Conservation (phyloP, 2,113 vertebrate species). For the Gymnobelideus leadbeateri region DNA sequence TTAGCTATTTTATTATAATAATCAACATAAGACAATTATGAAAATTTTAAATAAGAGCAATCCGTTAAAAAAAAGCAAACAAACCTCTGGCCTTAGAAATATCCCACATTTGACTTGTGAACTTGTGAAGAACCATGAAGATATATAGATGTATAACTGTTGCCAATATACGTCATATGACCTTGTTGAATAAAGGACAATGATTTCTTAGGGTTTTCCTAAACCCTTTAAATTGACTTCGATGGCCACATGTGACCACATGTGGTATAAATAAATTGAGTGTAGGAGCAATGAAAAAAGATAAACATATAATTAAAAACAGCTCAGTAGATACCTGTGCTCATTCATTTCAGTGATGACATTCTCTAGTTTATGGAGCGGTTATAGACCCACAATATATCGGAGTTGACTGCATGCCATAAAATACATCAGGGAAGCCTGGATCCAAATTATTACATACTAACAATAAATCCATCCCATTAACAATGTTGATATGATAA, state of each 20-base stretch:
- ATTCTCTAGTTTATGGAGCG: conserved; percentile 81
- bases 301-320: conserved; percentile 89
- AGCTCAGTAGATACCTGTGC: conserved; percentile 80
- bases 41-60: conserved; percentile 8
- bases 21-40: conserved; percentile 9
- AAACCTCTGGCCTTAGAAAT: conserved; percentile 35
- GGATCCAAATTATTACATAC: conserved; percentile 82
- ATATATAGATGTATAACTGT: conserved; percentile 73
- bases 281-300: conserved; percentile 82
- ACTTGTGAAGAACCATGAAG: conserved; percentile 63
- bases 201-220: conserved; percentile 77
- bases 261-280: conserved; percentile 85
- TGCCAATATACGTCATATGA: conserved; percentile 74
- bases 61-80: neutral
- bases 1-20: neutral
- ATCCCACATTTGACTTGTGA: conserved; percentile 51
- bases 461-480: conserved; percentile 85
- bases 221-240: conserved; percentile 80
- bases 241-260: conserved; percentile 81
- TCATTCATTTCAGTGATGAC: conserved; percentile 82
- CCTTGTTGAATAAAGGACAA: conserved; percentile 74
- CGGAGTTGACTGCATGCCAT: conserved; percentile 82
- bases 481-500: conserved; percentile 84
- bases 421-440: conserved; percentile 82
- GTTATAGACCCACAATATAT: conserved; percentile 80